Evolutionary conservation across 35 echinoderm and acorn worm species (phyloP).

Genomic region (Lytechinus pictus): DNA sequence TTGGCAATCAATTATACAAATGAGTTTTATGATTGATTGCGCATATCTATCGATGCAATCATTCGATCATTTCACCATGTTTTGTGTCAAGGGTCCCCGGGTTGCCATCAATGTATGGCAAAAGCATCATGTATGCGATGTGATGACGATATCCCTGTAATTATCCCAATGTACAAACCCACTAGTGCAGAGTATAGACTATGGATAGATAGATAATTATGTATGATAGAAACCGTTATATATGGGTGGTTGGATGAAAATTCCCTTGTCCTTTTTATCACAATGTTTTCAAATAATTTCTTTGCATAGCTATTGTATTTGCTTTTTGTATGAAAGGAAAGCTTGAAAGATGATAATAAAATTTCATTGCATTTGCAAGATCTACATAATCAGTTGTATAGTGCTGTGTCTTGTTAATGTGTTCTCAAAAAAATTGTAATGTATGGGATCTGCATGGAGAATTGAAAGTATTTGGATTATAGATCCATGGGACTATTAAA

Average conservation of each 20-base stretch:
- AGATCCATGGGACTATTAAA: too few species aligned
- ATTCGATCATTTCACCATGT: too few species aligned
- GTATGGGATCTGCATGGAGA: too few species aligned
- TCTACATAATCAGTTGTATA: background rate
- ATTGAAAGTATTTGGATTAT: too few species aligned
- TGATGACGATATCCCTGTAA: background rate
- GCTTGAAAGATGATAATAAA: slow-evolving; percentile 15
- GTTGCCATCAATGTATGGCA: too few species aligned
- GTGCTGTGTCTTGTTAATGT: background rate
- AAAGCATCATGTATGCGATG: background rate
- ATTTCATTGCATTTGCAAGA: slow-evolving; percentile 38
- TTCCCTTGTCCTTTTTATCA: slow-evolving; percentile 13
- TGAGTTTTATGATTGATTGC: too few species aligned
- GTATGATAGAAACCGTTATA: background rate
- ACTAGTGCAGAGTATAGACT: background rate
- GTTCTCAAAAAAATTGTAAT: too few species aligned
- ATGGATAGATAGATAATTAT: background rate
- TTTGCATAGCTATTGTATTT: slow-evolving; percentile 37
- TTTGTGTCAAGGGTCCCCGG: too few species aligned
- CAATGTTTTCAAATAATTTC: background rate
- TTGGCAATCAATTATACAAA: too few species aligned
- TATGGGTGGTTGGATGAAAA: background rate
- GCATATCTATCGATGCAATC: too few species aligned
- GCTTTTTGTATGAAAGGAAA: slow-evolving; percentile 34
- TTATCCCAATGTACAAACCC: background rate